Conservation (phyloP, 2,888 invertebrate species). For the Drosophila borborema region DNA sequence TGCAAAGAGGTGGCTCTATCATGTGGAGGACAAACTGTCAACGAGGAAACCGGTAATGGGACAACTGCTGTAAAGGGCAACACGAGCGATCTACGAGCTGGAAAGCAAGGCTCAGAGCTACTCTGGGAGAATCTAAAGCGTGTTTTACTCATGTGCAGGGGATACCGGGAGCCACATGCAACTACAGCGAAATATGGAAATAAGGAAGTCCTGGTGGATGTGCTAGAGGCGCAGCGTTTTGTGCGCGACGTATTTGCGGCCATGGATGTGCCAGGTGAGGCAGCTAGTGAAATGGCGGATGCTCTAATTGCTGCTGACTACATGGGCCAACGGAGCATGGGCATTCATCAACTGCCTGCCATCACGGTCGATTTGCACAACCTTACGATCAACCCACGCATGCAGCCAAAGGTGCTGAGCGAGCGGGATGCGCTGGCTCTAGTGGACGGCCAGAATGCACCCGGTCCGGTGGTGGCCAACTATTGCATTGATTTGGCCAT, state of each 20-base stretch:
- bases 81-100: background rate
- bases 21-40: no score
- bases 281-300: constrained; percentile 58
- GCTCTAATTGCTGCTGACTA: constrained; percentile 57
- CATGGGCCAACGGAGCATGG: constrained; percentile 50
- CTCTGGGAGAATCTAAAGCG: constrained; percentile 46
- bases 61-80: background rate
- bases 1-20: background rate
- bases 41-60: background rate
- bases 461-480: constrained; percentile 56
- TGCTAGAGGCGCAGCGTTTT: constrained; percentile 53
- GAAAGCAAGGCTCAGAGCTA: background rate
- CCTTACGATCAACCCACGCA: constrained; percentile 21
- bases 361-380: constrained; percentile 53
- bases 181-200: background rate
- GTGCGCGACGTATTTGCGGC: constrained; percentile 49
- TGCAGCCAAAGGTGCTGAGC: constrained; percentile 30
- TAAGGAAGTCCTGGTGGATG: constrained; percentile 29
- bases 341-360: constrained; percentile 52
- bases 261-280: constrained; percentile 49
- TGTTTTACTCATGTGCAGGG: constrained; percentile 23
- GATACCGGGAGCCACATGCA: constrained; percentile 17
- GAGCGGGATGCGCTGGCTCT: constrained; percentile 44
- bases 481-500: constrained; percentile 64
- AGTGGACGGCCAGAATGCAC: constrained; percentile 56